These are phyloP conservation scores for Macropodus opercularis DNA, from an alignment of 2,797 vertebrate genomes.

Conservation along the genomic window DNA sequence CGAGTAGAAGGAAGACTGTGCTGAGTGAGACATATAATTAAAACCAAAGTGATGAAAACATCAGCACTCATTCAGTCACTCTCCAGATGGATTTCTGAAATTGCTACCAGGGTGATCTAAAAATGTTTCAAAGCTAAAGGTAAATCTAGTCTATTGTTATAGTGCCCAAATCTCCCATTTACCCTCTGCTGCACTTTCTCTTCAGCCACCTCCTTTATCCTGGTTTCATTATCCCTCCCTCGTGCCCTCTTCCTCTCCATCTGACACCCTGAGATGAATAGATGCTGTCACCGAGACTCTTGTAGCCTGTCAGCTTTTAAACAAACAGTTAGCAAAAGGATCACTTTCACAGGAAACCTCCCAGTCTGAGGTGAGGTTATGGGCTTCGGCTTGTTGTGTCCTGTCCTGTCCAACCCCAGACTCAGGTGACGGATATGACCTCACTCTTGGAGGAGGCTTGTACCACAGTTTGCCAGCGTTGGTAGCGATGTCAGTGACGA, in stretches of 20 bases:
- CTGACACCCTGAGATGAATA: conserved; percentile 80
- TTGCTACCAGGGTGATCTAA: conserved; percentile 53
- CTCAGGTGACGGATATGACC: conserved; percentile 28
- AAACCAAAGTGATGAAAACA: conserved; percentile 82
- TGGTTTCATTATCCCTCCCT: conserved; percentile 48
- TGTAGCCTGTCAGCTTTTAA: conserved; percentile 82
- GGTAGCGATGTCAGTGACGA: not conserved
- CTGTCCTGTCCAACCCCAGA: conserved; percentile 27
- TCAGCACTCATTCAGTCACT: conserved; percentile 71
- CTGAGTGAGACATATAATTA: conserved; percentile 83
- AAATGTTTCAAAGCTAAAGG: conserved; percentile 68
- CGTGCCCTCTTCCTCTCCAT: conserved; percentile 44
- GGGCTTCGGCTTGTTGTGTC: conserved; percentile 34
- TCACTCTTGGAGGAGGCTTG: conserved; percentile 3
- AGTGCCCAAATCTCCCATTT: conserved; percentile 36
- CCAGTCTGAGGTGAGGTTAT: conserved; percentile 62
- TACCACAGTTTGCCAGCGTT: conserved; percentile 1
- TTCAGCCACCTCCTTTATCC: not conserved
- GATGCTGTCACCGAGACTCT: conserved; percentile 78
- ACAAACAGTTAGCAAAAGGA: conserved; percentile 77
- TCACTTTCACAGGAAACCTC: conserved; percentile 71
- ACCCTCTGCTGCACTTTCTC: conserved; percentile 28
- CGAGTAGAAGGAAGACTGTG: conserved; percentile 79
- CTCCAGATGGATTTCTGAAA: conserved; percentile 62
- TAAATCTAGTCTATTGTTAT: conserved; percentile 52